Base-by-base conservation (phyloP, 1,140 invertebrate species). In the Watersipora subatra region DNA sequence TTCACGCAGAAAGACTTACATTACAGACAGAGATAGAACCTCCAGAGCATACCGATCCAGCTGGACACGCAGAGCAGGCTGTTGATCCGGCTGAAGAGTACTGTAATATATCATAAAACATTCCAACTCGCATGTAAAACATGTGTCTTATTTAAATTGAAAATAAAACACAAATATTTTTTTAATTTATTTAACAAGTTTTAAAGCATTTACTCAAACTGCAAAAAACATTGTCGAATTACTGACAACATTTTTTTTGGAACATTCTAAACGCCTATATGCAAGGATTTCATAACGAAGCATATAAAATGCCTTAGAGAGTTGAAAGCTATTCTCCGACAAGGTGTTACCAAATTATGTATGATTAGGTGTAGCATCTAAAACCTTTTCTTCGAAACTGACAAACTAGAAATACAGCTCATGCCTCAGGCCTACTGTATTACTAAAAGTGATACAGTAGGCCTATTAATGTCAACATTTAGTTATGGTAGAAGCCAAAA, bases 61-160 rank as follows among this genome's bases (percentile, higher is more conserved):
- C 67, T 3, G 76, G 75, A 70, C 76, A 78, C 0, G 69, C 56
- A 2, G 64, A 61, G 66, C 76, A 78, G 0, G 68, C 67, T 20
- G 75, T 76, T 28, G 72, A 57, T 22, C 76, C 76, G 34, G 69
- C 69, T 7, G 55, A 29, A 1, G 76, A 75, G 69, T 67, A 76
- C 75, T 77, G 69, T 20, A 73, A 74, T 22, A 71, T 0, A 67
- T 55, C 19, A 64, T 17, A 59, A 1, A n/a, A 28, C 19, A 17
- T 34, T 27, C 55, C 22, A 7, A 24, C 28, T 55, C 22, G 46
- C 46, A 55, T 55, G 46, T 55, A 22, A 22, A 17, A 55, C 46
- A n/a, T n/a, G n/a, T n/a, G n/a, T n/a, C n/a, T n/a, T 55, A 55
- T 55, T 55, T 17, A 17, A 17, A 55, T 17, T 55, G 46, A 55